Percentiles rank a stretch among this genome's conserved stretches.
Conservation (phyloP, 2,797 vertebrate species). For the Syngnathus acus region DNA sequence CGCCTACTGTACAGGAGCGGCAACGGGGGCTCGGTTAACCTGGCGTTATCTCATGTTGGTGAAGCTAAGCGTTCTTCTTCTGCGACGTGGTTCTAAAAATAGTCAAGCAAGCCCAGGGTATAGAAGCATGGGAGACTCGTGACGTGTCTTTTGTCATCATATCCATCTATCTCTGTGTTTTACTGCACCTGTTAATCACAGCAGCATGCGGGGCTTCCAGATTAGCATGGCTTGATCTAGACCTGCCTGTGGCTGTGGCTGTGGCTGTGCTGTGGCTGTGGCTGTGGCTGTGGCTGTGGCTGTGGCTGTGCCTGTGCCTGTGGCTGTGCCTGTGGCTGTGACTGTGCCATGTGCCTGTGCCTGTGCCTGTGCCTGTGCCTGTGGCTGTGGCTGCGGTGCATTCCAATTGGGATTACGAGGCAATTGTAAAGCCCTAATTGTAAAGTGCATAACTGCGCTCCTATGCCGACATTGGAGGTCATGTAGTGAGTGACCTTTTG, state of each 20-base stretch:
- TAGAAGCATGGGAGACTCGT: no score
- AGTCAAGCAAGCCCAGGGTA: no score
- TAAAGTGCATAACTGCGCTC: slow-evolving; percentile 8
- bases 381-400: slow-evolving; percentile 4
- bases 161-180: slow-evolving; percentile 20
- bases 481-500: slow-evolving; percentile 10
- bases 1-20: no score
- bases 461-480: slow-evolving; percentile 8
- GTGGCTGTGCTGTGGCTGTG: no score
- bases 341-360: no score
- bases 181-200: slow-evolving; percentile 25
- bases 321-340: no score
- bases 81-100: no score
- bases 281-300: neutral
- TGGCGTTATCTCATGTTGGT: no score
- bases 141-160: no score
- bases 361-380: no score
- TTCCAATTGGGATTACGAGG: slow-evolving; percentile 39
- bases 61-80: no score
- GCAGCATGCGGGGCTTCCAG: slow-evolving; percentile 16
- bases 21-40: no score
- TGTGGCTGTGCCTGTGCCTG: neutral
- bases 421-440: slow-evolving; percentile 6
- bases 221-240: slow-evolving; percentile 33
- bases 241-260: neutral